A percentile compares a stretch with the other conserved stretches of the same genome.
These are phyloP conservation scores for Conus canariensis DNA, from an alignment of 2,888 invertebrate species.

Conservation along the genomic window DNA sequence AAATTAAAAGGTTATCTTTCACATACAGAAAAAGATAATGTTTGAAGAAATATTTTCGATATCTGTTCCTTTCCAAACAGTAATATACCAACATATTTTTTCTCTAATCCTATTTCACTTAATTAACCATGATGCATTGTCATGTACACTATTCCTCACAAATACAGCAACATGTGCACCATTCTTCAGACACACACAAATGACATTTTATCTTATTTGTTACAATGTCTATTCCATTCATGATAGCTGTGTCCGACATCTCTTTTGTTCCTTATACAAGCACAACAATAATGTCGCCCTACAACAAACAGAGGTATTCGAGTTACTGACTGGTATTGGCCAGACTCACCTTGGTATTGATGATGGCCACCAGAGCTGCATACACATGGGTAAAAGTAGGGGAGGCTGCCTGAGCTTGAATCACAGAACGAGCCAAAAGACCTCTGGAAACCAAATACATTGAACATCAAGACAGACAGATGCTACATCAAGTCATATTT, in stretches of 20 bases:
- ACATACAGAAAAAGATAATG: no score
- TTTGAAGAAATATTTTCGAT: background rate
- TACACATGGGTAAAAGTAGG: conserved; percentile 99
- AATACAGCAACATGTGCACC: background rate
- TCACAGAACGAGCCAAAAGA: conserved; percentile 93
- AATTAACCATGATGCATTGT: no score
- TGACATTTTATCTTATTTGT: no score
- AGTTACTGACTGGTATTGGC: background rate
- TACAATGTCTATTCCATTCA: no score
- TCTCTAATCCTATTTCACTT: no score
- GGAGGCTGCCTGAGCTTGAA: conserved; percentile 98
- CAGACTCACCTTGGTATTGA: conserved; percentile 89
- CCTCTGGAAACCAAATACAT: conserved; percentile 81
- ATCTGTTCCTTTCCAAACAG: no score
- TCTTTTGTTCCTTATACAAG: background rate
- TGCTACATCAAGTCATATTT: no score
- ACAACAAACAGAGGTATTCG: no score
- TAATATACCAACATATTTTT: no score
- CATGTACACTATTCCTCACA: background rate
- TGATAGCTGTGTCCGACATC: background rate
- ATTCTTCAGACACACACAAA: background rate
- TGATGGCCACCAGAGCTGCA: conserved; percentile 95
- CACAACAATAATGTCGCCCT: no score
- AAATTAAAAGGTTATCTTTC: no score
- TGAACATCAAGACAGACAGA: background rate